A percentile compares a stretch with the other conserved stretches of the same genome.
Evolutionary conservation across 2,797 vertebrate genomes (phyloP).

Genomic region (Coracias cyanogaster): DNA sequence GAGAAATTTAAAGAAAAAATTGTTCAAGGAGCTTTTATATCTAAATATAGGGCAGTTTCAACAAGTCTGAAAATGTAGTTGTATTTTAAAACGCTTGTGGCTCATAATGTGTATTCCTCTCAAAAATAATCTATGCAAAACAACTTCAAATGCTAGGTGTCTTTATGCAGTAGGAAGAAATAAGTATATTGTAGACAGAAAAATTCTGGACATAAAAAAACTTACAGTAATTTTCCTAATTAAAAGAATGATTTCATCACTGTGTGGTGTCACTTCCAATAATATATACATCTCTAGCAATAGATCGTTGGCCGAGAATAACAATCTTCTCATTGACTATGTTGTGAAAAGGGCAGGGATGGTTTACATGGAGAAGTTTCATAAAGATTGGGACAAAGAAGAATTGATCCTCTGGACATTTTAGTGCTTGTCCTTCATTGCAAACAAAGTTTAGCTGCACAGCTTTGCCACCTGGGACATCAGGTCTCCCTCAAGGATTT

Average conservation of each 20-base stretch:
- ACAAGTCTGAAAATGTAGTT: background rate
- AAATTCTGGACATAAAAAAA: background rate
- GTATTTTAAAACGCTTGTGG: background rate
- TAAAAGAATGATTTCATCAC: background rate
- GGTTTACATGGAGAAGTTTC: background rate
- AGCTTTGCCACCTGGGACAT: background rate
- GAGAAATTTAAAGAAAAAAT: background rate
- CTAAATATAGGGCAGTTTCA: conserved; percentile 1
- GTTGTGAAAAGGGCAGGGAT: background rate
- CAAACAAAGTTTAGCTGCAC: background rate
- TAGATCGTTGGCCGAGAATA: background rate
- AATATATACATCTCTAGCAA: background rate
- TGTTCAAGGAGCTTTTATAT: background rate
- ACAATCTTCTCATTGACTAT: background rate
- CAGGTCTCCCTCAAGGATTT: background rate
- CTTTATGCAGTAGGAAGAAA: background rate
- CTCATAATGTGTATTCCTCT: background rate
- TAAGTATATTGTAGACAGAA: background rate
- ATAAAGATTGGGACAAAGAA: background rate
- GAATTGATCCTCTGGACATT: background rate
- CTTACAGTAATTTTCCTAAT: background rate
- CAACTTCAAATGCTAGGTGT: background rate
- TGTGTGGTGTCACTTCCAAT: background rate
- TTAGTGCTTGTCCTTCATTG: background rate
- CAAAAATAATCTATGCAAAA: background rate